Evolutionary conservation across 2,888 invertebrate species (phyloP).

Genomic region (Odontomyia ornata): DNA sequence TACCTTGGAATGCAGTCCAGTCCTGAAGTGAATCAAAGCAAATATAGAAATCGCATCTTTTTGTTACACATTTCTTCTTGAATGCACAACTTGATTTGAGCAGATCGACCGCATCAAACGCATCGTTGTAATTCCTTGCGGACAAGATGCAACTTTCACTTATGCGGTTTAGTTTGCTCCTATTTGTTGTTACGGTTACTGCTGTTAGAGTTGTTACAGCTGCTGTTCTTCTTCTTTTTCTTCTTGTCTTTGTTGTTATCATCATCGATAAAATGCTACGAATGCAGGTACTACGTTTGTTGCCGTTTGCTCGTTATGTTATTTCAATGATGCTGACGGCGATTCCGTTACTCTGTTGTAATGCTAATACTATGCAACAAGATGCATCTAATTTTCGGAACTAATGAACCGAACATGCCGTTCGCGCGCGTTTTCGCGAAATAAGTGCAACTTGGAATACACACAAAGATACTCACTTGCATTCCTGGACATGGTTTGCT

Average conservation of each 20-base stretch:
- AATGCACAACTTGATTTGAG: constrained; percentile 34
- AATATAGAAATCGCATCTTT: constrained; percentile 38
- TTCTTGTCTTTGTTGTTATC: constrained; percentile 4
- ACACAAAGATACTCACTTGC: background rate
- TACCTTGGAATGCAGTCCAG: constrained; percentile 35
- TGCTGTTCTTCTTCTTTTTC: constrained; percentile 2
- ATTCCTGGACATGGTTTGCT: background rate
- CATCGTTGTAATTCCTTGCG: constrained; percentile 43
- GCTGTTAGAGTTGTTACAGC: background rate
- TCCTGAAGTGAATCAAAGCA: constrained; percentile 30
- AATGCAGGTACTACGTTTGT: constrained; percentile 32
- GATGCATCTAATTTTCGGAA: constrained; percentile 46
- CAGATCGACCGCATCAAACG: constrained; percentile 43
- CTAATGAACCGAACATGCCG: constrained; percentile 45
- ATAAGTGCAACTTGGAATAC: constrained; percentile 5
- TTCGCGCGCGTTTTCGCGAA: constrained; percentile 32
- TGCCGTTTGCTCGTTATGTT: constrained; percentile 31
- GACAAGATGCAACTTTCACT: constrained; percentile 43
- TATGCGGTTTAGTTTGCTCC: constrained; percentile 32
- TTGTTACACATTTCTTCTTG: constrained; percentile 38
- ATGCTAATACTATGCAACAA: constrained; percentile 23
- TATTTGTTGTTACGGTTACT: constrained; percentile 4
- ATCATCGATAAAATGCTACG: constrained; percentile 38
- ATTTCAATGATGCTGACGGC: constrained; percentile 1
- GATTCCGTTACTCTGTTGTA: constrained; percentile 21